phyloP scores from a whole-genome alignment of 1,140 invertebrate genomes.

The Pseudachorutes palmiensis region DNA sequence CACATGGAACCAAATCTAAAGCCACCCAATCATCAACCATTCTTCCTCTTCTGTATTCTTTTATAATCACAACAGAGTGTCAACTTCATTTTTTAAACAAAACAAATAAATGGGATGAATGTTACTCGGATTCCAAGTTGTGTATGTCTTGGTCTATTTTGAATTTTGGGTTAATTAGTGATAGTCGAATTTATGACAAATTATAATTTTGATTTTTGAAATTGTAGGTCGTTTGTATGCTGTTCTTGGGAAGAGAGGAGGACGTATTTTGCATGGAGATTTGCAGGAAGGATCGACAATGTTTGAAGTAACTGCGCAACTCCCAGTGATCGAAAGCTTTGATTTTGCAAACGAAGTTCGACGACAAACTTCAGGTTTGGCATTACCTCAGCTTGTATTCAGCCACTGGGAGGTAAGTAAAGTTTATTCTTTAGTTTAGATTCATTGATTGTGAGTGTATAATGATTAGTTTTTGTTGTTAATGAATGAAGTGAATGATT shows the following conservation, averaged over 20 bases:
- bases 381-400: constrained; percentile 89
- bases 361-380: constrained; percentile 90
- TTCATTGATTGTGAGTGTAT: background rate
- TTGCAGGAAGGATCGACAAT: constrained; percentile 76
- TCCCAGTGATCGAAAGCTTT: constrained; percentile 95
- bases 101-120: no score
- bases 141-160: no score
- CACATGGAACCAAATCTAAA: no score
- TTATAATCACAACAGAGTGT: no score
- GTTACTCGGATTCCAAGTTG: no score
- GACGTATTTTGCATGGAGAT: constrained; percentile 79
- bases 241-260: constrained; percentile 77
- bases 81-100: no score
- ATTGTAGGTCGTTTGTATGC: constrained; percentile 80
- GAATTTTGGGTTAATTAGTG: no score
- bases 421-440: background rate
- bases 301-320: constrained; percentile 76
- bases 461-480: background rate
- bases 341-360: constrained; percentile 83
- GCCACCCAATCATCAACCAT: no score
- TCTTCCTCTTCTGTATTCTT: no score
- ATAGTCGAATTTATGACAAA: no score
- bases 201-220: background rate
- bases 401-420: constrained; percentile 87
- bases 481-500: constrained; percentile 17